Percentiles rank a stretch among this genome's conserved stretches.
Conservation (phyloP, 1,140 invertebrate genomes). For the Globodera rostochiensis region DNA sequence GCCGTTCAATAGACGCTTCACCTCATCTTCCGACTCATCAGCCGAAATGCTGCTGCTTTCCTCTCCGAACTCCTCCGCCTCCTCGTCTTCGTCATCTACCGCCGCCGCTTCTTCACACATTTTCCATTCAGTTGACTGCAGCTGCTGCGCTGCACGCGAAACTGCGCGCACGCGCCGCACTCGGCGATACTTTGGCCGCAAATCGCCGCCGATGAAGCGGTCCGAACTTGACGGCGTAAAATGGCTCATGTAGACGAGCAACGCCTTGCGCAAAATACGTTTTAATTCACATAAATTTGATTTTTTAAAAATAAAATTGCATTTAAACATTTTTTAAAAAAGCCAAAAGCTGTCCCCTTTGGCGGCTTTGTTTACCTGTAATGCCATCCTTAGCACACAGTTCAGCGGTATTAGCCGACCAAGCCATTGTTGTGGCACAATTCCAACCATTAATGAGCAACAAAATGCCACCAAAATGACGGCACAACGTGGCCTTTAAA, state of each 20-base stretch:
- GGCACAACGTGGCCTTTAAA: conserved; percentile 7
- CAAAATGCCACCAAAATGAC: conserved; percentile 6
- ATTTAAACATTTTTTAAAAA: background rate
- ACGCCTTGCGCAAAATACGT: background rate
- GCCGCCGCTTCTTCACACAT: background rate
- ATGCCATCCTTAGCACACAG: background rate
- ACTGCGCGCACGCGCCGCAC: background rate
- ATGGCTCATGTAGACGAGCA: background rate
- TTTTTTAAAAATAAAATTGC: too few species aligned
- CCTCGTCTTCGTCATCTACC: background rate
- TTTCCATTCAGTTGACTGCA: background rate
- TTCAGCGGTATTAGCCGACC: conserved; percentile 12
- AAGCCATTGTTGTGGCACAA: conserved; percentile 15
- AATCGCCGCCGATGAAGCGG: background rate
- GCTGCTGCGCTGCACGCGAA: too few species aligned
- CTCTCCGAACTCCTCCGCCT: background rate
- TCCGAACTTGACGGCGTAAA: background rate
- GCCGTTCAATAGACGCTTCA: background rate
- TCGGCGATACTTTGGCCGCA: background rate
- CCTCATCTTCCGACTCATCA: background rate
- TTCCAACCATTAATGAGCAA: background rate
- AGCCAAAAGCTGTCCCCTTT: background rate
- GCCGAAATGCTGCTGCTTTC: too few species aligned
- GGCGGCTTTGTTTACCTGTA: background rate
- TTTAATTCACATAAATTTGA: too few species aligned